A percentile compares a stretch with the other conserved stretches of the same genome.
phyloP scores from a whole-genome alignment of 37 sponge, comb jelly and placozoan species.

The Mnemiopsis leidyi region DNA sequence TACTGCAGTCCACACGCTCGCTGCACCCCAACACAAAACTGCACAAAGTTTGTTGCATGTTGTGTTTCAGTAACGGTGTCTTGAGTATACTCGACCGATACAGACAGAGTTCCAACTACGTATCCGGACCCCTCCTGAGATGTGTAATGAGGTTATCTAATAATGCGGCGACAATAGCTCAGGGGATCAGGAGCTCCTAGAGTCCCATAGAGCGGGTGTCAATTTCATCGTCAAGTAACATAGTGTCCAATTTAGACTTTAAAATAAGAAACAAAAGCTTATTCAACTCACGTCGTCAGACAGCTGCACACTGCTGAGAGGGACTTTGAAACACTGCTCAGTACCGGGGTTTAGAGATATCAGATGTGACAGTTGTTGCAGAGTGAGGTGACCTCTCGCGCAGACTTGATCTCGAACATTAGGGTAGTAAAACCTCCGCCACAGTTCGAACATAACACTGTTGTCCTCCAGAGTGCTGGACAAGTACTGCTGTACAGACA shows the following conservation, averaged over 20 bases:
- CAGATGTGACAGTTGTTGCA: slow-evolving; percentile 56
- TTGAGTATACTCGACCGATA: neutral
- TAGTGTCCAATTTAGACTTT: too few relatives aligned
- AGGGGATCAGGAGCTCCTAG: too few relatives aligned
- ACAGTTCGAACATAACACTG: slow-evolving; percentile 81
- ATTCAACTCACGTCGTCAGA: slow-evolving; percentile 35
- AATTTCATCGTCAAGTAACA: too few relatives aligned
- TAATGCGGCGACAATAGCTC: too few relatives aligned
- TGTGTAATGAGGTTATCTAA: too few relatives aligned
- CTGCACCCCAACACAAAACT: slow-evolving; percentile 47
- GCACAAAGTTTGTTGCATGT: neutral
- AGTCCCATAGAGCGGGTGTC: too few relatives aligned
- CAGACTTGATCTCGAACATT: slow-evolving; percentile 87
- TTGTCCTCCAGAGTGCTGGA: slow-evolving; percentile 53
- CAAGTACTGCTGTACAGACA: slow-evolving; percentile 1
- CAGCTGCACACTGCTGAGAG: slow-evolving; percentile 3
- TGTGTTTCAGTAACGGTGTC: slow-evolving; percentile 8
- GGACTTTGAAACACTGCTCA: neutral
- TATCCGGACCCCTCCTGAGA: slow-evolving; percentile 4
- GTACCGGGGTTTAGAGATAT: slow-evolving; percentile 13
- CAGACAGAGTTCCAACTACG: slow-evolving; percentile 32
- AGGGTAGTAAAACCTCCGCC: slow-evolving; percentile 89
- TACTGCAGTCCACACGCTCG: slow-evolving; percentile 52
- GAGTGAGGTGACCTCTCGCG: slow-evolving; percentile 71
- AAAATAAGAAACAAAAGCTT: too few relatives aligned